Evolutionary conservation across 1,140 invertebrate genomes (phyloP).

Genomic region (Colletes latitarsis): DNA sequence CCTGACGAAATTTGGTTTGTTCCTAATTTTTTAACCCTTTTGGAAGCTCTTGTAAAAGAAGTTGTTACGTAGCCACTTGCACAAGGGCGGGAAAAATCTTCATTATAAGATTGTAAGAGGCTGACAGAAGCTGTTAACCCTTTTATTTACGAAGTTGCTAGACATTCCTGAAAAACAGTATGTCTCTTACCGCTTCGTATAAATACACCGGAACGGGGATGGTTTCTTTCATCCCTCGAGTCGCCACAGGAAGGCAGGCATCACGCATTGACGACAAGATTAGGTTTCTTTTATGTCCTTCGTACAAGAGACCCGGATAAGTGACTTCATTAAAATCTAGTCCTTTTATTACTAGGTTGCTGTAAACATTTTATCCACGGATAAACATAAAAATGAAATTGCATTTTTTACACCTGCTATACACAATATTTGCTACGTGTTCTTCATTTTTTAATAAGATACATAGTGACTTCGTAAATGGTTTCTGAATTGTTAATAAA

Average conservation of each 20-base stretch:
- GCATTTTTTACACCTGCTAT: too few species aligned
- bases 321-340: neutral
- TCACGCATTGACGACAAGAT: neutral
- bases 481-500: too few species aligned
- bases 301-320: neutral
- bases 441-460: too few species aligned
- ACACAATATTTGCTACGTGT: too few species aligned
- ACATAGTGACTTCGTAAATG: too few species aligned
- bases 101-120: neutral
- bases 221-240: neutral
- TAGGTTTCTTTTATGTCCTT: neutral
- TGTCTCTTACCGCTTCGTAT: neutral
- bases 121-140: constrained; percentile 9
- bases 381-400: too few species aligned
- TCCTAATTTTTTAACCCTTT: too few species aligned
- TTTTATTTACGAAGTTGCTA: constrained; percentile 17
- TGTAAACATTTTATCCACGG: too few species aligned
- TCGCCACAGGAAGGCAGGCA: neutral
- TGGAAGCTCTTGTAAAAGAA: too few species aligned
- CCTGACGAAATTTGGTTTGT: too few species aligned
- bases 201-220: neutral
- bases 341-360: neutral
- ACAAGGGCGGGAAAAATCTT: constrained; percentile 2
- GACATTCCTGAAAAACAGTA: too few species aligned
- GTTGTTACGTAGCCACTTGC: too few species aligned